phyloP scores from a whole-genome alignment of 2,888 invertebrate species.

The Andrena bucephala region DNA sequence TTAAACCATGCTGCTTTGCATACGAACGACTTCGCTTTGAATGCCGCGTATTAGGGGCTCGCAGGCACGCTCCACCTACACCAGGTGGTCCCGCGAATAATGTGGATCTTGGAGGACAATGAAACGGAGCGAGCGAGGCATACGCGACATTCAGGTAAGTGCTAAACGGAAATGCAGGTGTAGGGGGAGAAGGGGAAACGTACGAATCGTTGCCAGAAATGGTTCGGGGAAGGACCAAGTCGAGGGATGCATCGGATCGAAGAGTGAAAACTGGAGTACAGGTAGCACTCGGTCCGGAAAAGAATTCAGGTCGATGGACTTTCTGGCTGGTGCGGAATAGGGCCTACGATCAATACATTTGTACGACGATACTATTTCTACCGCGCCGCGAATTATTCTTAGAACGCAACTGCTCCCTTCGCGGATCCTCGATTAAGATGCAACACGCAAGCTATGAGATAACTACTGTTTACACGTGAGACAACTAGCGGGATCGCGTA shows the following conservation, averaged over 20 bases:
- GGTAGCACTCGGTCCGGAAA: slow-evolving; percentile 50
- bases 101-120: no score
- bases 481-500: neutral
- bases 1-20: slow-evolving; percentile 23
- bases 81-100: neutral
- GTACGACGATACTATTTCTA: slow-evolving; percentile 68
- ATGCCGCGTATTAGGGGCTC: slow-evolving; percentile 11
- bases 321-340: slow-evolving; percentile 67
- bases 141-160: no score
- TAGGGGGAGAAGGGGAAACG: no score
- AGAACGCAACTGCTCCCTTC: slow-evolving; percentile 28
- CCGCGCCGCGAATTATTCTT: slow-evolving; percentile 63
- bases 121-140: no score
- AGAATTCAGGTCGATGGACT: slow-evolving; percentile 77
- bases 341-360: slow-evolving; percentile 72
- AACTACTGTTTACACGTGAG: slow-evolving; percentile 5
- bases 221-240: no score
- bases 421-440: slow-evolving; percentile 38
- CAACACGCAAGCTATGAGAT: slow-evolving; percentile 1
- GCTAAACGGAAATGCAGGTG: no score
- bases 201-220: no score
- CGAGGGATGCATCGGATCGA: no score
- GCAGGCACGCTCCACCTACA: neutral
- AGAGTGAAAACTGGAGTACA: slow-evolving; percentile 10
- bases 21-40: slow-evolving; percentile 24